These are phyloP conservation scores for Cydia pomonella DNA, from an alignment of 1,140 invertebrate species.

Conservation along the genomic window DNA sequence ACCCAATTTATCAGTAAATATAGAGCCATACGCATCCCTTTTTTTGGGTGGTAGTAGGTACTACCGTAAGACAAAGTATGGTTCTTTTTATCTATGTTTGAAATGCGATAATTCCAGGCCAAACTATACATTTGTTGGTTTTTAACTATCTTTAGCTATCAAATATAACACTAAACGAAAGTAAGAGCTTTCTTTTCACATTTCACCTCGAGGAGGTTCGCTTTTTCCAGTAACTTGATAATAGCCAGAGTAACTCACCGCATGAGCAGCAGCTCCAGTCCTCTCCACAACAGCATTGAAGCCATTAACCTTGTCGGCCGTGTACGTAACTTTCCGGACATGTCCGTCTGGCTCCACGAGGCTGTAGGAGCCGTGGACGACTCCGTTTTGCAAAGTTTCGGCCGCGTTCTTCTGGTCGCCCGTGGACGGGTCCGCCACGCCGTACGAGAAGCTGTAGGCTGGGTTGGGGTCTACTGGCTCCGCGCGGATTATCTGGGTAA, in stretches of 20 bases:
- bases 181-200: too few relatives aligned
- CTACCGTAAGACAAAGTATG: too few relatives aligned
- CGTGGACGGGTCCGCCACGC: conserved; percentile 85
- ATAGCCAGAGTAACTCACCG: conserved; percentile 49
- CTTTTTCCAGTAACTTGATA: too few relatives aligned
- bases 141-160: too few relatives aligned
- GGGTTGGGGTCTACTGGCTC: conserved; percentile 86
- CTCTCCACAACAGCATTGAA: conserved; percentile 82
- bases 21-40: too few relatives aligned
- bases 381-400: conserved; percentile 83
- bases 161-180: too few relatives aligned
- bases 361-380: conserved; percentile 84
- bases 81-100: too few relatives aligned
- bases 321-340: conserved; percentile 82
- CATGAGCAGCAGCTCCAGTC: conserved; percentile 74
- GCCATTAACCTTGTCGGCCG: conserved; percentile 80
- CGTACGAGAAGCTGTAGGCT: conserved; percentile 87
- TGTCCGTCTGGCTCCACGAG: conserved; percentile 85
- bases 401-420: conserved; percentile 86
- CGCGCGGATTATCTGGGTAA: conserved; percentile 60
- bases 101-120: too few relatives aligned
- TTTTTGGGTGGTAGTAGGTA: too few relatives aligned
- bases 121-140: too few relatives aligned
- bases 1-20: too few relatives aligned
- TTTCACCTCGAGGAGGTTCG: too few relatives aligned